Evolutionary conservation across 1,140 invertebrate genomes (phyloP), one percentile per base, ranked within the genome.

Genomic region (Lepidurus couesii): DNA sequence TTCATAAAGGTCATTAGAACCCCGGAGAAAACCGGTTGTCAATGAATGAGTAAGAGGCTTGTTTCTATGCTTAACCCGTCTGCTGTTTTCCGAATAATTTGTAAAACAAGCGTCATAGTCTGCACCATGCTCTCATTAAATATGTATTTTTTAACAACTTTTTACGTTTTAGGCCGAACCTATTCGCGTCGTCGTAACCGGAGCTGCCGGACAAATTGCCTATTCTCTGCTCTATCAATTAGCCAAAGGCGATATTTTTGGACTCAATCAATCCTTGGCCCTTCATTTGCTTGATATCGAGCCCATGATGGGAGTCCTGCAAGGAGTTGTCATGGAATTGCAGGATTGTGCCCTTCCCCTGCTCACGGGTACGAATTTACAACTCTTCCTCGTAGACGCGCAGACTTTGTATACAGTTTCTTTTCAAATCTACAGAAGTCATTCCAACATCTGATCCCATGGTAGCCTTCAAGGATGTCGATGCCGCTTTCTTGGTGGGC

Each of bases 201-300:
- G 98, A 80, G 98, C 98, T 83, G 96, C 96, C 77, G 97, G 97
- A 21, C 98, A 99, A 87, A 99, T 99, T 82, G 98, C 95, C 65
- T 99, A 99, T 85, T 98, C 97, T 1, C 87, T 99, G 42, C 85
- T 99, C 0, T 96, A 95, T 83, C 93, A 95, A 86, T 89, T 99
- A 82, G 95, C 94, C 21, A 96, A 95, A 83, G 98, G 98, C 81
- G 92, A 96, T 87, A 97, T 99, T 0, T 99, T 99, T 88, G 98
- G 98, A 11, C 86, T 88, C 74, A 88, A 96, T 74, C 95, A 98
- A 85, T 92, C 94, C 0, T 86, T 99, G 7, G 92, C 92, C 83
- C 88, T 99, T 13, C 93, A 95, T 83, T 88, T 99, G 75, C 87
- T 99, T 78, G 98, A 99, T 88, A 99, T 99, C 84, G 90, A 93